phyloP scores from a whole-genome alignment of 2,113 vertebrate species.

The Leucosticte australis region DNA sequence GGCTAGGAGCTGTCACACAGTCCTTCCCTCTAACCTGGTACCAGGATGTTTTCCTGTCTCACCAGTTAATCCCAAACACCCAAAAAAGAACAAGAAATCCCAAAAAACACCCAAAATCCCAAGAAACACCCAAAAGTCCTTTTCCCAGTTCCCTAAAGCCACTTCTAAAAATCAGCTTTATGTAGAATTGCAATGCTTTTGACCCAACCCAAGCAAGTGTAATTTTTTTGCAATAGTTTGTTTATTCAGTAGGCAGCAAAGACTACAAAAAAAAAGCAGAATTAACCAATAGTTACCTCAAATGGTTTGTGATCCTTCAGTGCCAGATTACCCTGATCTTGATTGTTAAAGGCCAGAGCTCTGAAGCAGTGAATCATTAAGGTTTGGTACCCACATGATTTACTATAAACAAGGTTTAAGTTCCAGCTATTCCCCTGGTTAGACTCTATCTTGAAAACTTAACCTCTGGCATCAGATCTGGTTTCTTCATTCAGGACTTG shows the following conservation, averaged over 20 bases:
- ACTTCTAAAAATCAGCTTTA: background rate
- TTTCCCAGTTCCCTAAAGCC: background rate
- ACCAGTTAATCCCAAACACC: background rate
- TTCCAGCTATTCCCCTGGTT: slow-evolving; percentile 10
- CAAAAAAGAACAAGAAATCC: background rate
- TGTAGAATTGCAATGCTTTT: background rate
- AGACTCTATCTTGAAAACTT: background rate
- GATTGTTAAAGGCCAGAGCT: background rate
- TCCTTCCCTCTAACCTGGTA: background rate
- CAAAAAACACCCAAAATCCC: background rate
- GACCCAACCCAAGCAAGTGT: background rate
- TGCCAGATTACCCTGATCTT: background rate
- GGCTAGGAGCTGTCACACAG: background rate
- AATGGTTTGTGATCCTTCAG: background rate
- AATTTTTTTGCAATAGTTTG: background rate
- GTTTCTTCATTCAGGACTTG: background rate
- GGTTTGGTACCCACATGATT: slow-evolving; percentile 1
- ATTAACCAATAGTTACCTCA: background rate
- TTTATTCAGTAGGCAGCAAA: background rate
- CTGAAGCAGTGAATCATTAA: background rate
- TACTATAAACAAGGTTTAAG: slow-evolving; percentile 36
- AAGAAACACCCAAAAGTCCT: background rate
- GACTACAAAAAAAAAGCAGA: background rate
- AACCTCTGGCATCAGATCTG: background rate
- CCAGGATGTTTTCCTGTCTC: background rate